A percentile compares a stretch with the other conserved stretches of the same genome.
Evolutionary conservation across 2,888 invertebrate species (phyloP).

Genomic region (Epiblema foenella): DNA sequence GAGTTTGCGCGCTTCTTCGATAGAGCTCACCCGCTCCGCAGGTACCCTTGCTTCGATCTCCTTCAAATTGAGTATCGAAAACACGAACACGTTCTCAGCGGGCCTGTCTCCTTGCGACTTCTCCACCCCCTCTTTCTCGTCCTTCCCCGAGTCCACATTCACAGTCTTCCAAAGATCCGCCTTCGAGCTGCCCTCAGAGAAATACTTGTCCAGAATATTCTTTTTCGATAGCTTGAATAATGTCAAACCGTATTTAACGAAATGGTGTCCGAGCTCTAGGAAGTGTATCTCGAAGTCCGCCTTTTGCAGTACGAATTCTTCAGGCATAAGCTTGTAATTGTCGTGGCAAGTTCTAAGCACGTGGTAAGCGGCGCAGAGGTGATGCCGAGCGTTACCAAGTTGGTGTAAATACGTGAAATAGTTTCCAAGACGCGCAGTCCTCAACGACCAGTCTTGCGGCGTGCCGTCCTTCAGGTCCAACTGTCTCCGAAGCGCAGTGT

Average conservation of each 20-base stretch:
- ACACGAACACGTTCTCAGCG: constrained; percentile 63
- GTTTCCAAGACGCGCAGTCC: constrained; percentile 82
- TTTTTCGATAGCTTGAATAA: constrained; percentile 85
- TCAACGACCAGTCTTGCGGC: constrained; percentile 84
- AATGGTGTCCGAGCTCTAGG: constrained; percentile 83
- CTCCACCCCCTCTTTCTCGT: constrained; percentile 67
- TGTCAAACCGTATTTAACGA: constrained; percentile 86
- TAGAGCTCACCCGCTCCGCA: constrained; percentile 58
- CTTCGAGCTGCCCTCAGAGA: constrained; percentile 65
- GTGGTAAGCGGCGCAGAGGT: constrained; percentile 86
- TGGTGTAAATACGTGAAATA: constrained; percentile 78
- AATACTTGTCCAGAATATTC: constrained; percentile 70
- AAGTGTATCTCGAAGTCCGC: constrained; percentile 76
- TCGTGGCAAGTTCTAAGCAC: constrained; percentile 84
- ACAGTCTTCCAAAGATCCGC: constrained; percentile 74
- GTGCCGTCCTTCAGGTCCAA: constrained; percentile 84
- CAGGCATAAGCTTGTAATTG: constrained; percentile 76
- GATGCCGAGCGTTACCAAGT: constrained; percentile 85
- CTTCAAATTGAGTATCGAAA: constrained; percentile 69
- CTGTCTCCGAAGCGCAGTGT: constrained; percentile 83
- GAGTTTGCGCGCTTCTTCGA: constrained; percentile 80
- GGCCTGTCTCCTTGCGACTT: constrained; percentile 67
- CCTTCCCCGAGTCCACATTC: constrained; percentile 61
- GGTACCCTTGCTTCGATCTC: constrained; percentile 72
- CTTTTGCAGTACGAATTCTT: constrained; percentile 72